Evolutionary conservation across 2,888 invertebrate genomes (phyloP).

Genomic region (Pardosa pseudoannulata): DNA sequence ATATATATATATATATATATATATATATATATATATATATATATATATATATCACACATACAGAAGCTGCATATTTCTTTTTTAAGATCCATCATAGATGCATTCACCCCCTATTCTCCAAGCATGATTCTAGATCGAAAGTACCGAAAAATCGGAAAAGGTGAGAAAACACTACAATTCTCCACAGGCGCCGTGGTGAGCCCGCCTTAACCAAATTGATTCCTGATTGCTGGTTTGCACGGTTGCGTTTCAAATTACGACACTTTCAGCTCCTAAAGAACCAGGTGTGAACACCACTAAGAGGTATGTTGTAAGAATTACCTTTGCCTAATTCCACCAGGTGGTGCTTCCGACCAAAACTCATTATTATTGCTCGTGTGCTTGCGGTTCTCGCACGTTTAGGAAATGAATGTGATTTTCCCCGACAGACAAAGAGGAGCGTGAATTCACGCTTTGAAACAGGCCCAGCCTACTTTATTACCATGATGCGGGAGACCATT

Average conservation of each 20-base stretch:
- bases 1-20: no score
- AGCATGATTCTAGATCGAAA: no score
- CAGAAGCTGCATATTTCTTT: no score
- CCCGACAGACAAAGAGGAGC: no score
- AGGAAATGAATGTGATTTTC: neutral
- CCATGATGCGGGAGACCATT: no score
- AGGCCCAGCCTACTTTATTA: no score
- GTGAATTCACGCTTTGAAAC: no score
- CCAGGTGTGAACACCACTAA: constrained; percentile 46
- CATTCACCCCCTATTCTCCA: no score
- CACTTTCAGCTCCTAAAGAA: constrained; percentile 13
- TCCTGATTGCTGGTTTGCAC: constrained; percentile 40
- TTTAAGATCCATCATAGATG: no score
- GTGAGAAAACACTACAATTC: neutral
- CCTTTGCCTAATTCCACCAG: neutral
- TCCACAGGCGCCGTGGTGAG: neutral
- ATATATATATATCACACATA: no score
- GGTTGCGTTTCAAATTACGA: constrained; percentile 41
- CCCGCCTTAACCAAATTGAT: constrained; percentile 35
- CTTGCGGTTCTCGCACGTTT: neutral
- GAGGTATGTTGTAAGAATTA: neutral
- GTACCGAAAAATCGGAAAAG: neutral
- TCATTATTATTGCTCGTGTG: neutral
- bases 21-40: no score
- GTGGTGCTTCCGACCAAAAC: neutral